Evolutionary conservation across 1,140 invertebrate species (phyloP).

Genomic region (Plodia interpunctella): DNA sequence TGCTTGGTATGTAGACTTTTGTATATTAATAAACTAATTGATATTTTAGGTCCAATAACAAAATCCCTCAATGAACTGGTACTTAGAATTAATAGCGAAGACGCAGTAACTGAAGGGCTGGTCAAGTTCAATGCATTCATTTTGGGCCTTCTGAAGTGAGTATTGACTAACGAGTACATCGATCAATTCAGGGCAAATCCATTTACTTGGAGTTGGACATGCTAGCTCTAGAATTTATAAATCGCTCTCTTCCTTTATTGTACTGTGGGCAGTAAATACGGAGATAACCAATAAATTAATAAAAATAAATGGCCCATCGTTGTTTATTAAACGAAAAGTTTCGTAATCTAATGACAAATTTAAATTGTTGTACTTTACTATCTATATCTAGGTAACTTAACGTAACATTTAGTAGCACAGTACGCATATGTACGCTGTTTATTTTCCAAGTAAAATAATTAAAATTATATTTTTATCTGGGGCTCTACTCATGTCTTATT

Average conservation of each 20-base stretch:
- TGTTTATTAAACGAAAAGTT: no score
- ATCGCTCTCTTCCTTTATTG: conserved; percentile 7
- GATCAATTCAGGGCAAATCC: conserved; percentile 1
- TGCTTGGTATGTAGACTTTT: not conserved
- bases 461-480: no score
- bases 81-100: conserved; percentile 89
- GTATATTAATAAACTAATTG: not conserved
- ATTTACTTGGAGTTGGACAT: not conserved
- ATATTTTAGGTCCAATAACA: conserved; percentile 83
- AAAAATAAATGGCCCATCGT: not conserved
- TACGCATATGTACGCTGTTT: no score
- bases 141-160: conserved; percentile 92
- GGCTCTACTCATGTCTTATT: no score
- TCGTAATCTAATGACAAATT: no score
- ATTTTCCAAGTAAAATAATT: no score
- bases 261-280: not conserved
- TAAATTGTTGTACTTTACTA: no score
- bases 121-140: conserved; percentile 94
- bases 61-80: conserved; percentile 92
- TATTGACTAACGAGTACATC: conserved; percentile 25
- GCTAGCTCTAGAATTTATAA: not conserved
- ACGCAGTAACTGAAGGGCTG: conserved; percentile 88
- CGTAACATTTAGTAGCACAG: no score
- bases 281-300: not conserved
- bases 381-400: no score